Conservation (phyloP, 2,113 vertebrate species). For the Erythrocebus patas region DNA sequence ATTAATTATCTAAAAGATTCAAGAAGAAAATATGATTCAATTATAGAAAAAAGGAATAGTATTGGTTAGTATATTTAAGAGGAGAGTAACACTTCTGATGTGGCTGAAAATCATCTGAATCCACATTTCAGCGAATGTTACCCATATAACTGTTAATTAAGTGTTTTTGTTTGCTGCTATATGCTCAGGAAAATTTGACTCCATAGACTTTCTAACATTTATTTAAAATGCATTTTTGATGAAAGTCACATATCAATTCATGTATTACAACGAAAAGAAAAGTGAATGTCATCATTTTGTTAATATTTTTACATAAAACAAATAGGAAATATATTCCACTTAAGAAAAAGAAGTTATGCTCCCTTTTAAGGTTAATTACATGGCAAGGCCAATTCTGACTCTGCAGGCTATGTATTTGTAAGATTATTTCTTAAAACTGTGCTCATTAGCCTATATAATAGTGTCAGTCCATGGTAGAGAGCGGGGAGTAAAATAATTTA, state of each 20-base stretch:
- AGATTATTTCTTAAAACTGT: neutral
- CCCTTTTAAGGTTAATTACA: neutral
- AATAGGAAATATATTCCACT: neutral
- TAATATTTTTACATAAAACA: neutral
- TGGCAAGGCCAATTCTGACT: neutral
- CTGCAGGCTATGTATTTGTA: neutral
- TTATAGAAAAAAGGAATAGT: neutral
- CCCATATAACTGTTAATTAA: neutral
- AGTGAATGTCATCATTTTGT: neutral
- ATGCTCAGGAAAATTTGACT: neutral
- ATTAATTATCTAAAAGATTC: neutral
- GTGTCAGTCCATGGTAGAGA: neutral
- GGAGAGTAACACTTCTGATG: neutral
- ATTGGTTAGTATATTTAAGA: neutral
- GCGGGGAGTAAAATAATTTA: neutral
- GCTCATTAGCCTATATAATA: neutral
- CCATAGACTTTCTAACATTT: neutral
- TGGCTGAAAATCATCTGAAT: neutral
- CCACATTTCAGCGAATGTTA: neutral
- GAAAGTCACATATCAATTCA: neutral
- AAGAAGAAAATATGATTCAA: neutral
- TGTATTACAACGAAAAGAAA: neutral
- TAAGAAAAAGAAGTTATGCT: neutral
- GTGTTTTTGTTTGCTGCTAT: neutral
- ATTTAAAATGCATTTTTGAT: neutral